Evolutionary conservation across 2,888 invertebrate species (phyloP).

Genomic region (Meghimatium bilineatum): DNA sequence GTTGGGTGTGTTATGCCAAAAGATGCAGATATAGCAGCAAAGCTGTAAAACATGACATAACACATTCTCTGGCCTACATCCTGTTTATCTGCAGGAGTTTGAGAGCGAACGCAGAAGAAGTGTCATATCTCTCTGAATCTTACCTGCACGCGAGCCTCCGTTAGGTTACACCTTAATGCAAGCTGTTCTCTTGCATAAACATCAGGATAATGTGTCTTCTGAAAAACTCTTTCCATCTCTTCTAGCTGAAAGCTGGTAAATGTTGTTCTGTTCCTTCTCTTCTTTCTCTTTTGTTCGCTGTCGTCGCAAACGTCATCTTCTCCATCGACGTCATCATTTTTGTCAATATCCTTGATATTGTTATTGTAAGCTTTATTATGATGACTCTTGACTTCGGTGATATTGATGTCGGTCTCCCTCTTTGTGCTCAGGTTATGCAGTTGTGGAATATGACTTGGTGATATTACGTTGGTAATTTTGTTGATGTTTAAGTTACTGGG

Average conservation of each 20-base stretch:
- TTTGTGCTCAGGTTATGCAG: slow-evolving; percentile 19
- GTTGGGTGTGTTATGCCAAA: no score
- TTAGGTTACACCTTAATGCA: slow-evolving; percentile 75
- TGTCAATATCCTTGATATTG: slow-evolving; percentile 9
- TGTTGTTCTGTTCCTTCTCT: slow-evolving; percentile 76
- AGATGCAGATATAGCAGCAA: no score
- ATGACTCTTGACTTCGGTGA: neutral
- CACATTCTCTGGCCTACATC: no score
- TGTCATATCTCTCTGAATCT: no score
- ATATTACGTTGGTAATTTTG: neutral
- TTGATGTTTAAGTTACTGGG: neutral
- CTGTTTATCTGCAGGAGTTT: no score
- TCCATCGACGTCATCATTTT: slow-evolving; percentile 35
- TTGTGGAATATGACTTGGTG: neutral
- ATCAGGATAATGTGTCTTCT: slow-evolving; percentile 78
- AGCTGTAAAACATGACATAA: no score
- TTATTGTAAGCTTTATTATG: slow-evolving; percentile 11
- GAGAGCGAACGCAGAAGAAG: no score
- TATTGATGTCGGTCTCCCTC: neutral
- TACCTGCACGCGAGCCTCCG: slow-evolving; percentile 77
- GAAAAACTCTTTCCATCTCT: slow-evolving; percentile 77
- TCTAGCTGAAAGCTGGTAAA: slow-evolving; percentile 77
- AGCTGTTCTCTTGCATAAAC: slow-evolving; percentile 77
- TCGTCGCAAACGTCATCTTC: slow-evolving; percentile 53
- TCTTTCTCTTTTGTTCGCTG: slow-evolving; percentile 72